Base-by-base conservation (phyloP, 2,888 invertebrate genomes). In the Hylaea fasciaria region DNA sequence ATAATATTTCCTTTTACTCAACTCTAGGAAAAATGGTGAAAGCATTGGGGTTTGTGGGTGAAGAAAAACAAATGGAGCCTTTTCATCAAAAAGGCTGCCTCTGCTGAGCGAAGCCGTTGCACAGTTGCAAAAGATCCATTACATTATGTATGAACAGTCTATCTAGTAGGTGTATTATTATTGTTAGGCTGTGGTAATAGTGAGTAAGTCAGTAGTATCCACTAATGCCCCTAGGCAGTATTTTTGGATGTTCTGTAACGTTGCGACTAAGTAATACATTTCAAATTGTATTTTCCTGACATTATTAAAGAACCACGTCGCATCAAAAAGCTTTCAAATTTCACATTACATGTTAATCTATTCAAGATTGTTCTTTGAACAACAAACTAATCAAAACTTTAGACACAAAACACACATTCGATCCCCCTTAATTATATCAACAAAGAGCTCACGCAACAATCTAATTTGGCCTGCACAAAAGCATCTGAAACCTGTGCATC, bases 1-100 rank as follows among this genome's bases (percentile, higher is more conserved):
- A 74, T 83, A 78, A 83, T 82, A 80, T 81, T 77, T 75, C 76
- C 74, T 74, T 76, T 75, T 76, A 72, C 70, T 61, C 70, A 63
- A 62, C 56, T 55, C 51, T 67, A 68, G 66, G 68, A 71, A 69
- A 63, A 72, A 68, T 68, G 66, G 65, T 69, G 48, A 62, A 68
- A 56, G 48, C 62, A 56, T 62, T 62, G 56, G 32, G 35, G 50
- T 41, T 41, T 32, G 35, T 46, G 41, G 35, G 17, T 32, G 37
- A 39, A 48, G n/a, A 41, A 50, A 57, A 47, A 47, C 40, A 14
- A 40, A 12, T 40, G 12, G 40, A 14, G 32, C 9, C 32, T 8
- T 32, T 32, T 32, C 9, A 8, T 32, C 7, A 10, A 32, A 32
- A 32, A 7, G 32, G 32, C 32, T 32, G 32, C 32, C 32, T 3